phyloP scores from a whole-genome alignment of 1,140 invertebrate species.

The Drosophila melanica region DNA sequence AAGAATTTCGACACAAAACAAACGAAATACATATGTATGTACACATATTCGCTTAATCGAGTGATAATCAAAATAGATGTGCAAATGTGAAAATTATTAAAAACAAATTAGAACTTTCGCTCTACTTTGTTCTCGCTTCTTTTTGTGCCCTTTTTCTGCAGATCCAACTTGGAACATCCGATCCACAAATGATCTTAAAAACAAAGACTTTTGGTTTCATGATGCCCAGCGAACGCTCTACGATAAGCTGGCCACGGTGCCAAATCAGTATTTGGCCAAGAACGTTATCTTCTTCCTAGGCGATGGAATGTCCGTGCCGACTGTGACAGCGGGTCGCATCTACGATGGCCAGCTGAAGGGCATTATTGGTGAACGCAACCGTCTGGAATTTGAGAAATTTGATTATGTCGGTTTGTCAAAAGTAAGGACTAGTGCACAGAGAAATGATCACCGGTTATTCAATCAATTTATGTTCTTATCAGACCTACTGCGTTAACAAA shows the following conservation, averaged over 20 bases:
- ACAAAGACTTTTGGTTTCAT: constrained; percentile 70
- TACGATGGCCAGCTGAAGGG: constrained; percentile 87
- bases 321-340: constrained; percentile 89
- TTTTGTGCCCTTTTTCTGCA: constrained; percentile 3
- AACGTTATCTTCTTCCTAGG: constrained; percentile 91
- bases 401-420: constrained; percentile 89
- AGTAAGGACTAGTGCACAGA: constrained; percentile 84
- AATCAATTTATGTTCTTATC: background rate
- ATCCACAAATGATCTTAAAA: constrained; percentile 45
- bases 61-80: constrained; percentile 57
- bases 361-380: constrained; percentile 87
- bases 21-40: constrained; percentile 46
- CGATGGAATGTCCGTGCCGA: constrained; percentile 91
- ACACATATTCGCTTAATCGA: constrained; percentile 54
- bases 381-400: constrained; percentile 90
- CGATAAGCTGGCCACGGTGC: constrained; percentile 52
- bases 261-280: constrained; percentile 86
- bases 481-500: constrained; percentile 88
- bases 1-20: constrained; percentile 47
- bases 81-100: background rate
- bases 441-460: background rate
- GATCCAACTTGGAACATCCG: constrained; percentile 56
- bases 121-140: background rate
- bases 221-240: constrained; percentile 65
- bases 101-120: constrained; percentile 27